Evolutionary conservation across 2,113 vertebrate species (phyloP).

Genomic region (Aegotheles bennettii): DNA sequence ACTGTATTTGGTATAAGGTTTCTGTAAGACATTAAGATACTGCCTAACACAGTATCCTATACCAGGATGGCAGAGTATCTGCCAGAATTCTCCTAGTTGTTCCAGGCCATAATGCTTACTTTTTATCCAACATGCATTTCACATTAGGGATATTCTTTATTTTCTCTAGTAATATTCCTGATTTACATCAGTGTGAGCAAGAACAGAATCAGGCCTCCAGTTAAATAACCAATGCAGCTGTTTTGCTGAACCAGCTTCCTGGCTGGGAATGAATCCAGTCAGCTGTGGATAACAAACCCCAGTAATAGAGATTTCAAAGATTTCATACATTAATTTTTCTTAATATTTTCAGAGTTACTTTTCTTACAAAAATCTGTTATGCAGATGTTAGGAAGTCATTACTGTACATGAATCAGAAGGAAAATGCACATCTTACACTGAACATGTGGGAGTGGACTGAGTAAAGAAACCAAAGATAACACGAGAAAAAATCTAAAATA

Average conservation of each 20-base stretch:
- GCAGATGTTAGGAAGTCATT: conserved; percentile 66
- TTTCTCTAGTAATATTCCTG: background rate
- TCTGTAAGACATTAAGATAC: background rate
- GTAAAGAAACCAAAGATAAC: conserved; percentile 34
- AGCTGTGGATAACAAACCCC: conserved; percentile 63
- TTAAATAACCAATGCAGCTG: conserved; percentile 54
- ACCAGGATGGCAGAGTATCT: background rate
- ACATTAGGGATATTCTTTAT: background rate
- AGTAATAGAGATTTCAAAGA: conserved; percentile 54
- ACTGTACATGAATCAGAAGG: conserved; percentile 56
- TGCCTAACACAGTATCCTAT: background rate
- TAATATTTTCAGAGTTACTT: conserved; percentile 50
- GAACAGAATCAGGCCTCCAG: background rate
- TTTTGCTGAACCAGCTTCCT: conserved; percentile 64
- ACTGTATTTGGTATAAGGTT: background rate
- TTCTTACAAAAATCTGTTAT: conserved; percentile 56
- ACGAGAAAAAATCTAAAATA: background rate
- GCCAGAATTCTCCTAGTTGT: background rate
- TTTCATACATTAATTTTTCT: conserved; percentile 52
- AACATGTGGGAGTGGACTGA: conserved; percentile 4
- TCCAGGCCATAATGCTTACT: background rate
- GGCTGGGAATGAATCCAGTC: conserved; percentile 57
- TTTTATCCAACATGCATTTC: background rate
- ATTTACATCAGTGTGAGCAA: background rate
- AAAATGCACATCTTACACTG: conserved; percentile 25